Conservation (phyloP, 1,140 invertebrate genomes). For the Pteromalus puparum region DNA sequence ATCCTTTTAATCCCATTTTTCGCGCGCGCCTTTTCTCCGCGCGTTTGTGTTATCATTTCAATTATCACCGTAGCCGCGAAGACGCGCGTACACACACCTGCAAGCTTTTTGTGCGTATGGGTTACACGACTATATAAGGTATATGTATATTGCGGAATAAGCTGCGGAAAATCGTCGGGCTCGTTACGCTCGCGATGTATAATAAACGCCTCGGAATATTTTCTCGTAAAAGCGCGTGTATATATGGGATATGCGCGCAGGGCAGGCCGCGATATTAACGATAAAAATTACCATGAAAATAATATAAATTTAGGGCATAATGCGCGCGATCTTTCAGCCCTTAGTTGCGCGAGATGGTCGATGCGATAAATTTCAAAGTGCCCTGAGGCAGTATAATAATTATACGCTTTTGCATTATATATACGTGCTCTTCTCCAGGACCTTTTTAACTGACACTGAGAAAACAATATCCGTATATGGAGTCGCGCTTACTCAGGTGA, state of each 20-base stretch:
- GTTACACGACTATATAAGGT: background rate
- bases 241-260: background rate
- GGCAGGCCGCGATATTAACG: background rate
- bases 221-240: background rate
- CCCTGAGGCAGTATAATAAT: background rate
- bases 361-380: background rate
- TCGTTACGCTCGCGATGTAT: background rate
- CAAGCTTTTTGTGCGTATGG: background rate
- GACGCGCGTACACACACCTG: background rate
- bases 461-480: too few relatives aligned
- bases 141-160: background rate
- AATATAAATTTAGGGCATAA: background rate
- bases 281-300: slow-evolving; percentile 5
- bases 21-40: too few relatives aligned
- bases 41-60: background rate
- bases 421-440: background rate
- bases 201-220: background rate
- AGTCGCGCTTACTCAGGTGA: too few relatives aligned
- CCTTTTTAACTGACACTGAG: too few relatives aligned
- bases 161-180: background rate
- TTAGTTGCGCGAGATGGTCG: background rate
- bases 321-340: background rate
- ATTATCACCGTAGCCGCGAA: background rate
- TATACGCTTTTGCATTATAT: background rate
- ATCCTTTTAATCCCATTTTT: background rate